These are phyloP conservation scores for Parnassius glacialis DNA, from an alignment of 2,888 invertebrate species.

Conservation along the genomic window DNA sequence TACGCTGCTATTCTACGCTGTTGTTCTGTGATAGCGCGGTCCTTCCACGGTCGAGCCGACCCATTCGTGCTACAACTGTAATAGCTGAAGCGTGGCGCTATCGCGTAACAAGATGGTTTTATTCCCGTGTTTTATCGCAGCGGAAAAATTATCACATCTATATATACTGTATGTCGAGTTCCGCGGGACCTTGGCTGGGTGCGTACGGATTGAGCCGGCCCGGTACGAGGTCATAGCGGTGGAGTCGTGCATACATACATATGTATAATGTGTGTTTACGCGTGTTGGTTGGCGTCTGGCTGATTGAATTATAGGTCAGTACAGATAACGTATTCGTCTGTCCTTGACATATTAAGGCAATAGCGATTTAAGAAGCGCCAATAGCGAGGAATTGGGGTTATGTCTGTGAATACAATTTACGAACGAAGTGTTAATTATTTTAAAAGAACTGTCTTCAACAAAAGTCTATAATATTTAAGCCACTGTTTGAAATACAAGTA, in stretches of 20 bases:
- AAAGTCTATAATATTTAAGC: too few relatives aligned
- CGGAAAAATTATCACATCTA: constrained; percentile 36
- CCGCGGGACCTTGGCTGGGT: constrained; percentile 56
- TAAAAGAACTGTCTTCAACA: too few relatives aligned
- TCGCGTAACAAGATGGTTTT: neutral
- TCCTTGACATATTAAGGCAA: constrained; percentile 29
- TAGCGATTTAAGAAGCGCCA: constrained; percentile 1
- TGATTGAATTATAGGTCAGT: constrained; percentile 40
- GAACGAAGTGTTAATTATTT: too few relatives aligned
- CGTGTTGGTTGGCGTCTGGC: constrained; percentile 22
- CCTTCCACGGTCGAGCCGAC: too few relatives aligned
- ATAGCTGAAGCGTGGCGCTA: too few relatives aligned
- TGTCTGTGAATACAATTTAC: neutral
- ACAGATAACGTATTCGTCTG: constrained; percentile 31
- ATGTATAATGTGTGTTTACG: constrained; percentile 2
- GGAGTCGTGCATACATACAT: constrained; percentile 21
- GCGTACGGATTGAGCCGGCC: constrained; percentile 59
- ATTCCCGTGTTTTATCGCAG: constrained; percentile 26
- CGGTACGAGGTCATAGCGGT: constrained; percentile 50
- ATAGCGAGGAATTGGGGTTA: neutral
- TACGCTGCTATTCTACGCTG: too few relatives aligned
- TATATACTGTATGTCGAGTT: constrained; percentile 45
- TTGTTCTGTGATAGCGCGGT: too few relatives aligned
- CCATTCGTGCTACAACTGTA: too few relatives aligned
- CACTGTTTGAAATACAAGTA: too few relatives aligned